Conservation (phyloP, 2,113 vertebrate genomes). For the Megaleporinus macrocephalus region DNA sequence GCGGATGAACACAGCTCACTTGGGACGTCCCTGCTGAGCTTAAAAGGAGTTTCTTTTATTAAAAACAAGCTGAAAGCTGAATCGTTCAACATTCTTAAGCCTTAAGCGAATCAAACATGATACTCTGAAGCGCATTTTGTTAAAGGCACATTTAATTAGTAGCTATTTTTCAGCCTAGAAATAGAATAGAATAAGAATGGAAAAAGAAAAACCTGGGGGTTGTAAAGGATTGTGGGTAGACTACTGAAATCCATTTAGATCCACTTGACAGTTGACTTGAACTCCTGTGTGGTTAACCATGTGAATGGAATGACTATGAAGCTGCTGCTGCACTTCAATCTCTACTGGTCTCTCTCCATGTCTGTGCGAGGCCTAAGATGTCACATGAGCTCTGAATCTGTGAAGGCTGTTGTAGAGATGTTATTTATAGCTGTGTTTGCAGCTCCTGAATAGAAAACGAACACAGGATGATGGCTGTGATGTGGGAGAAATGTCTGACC, state of each 20-base stretch:
- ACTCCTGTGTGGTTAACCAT: neutral
- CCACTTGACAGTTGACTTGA: slow-evolving; percentile 5
- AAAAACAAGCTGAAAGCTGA: neutral
- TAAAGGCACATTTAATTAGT: neutral
- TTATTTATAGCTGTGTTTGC: neutral
- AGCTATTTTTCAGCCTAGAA: neutral
- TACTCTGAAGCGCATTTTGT: neutral
- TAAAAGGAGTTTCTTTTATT: neutral
- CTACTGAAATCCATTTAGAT: slow-evolving; percentile 1
- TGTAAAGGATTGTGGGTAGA: neutral
- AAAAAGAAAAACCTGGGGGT: neutral
- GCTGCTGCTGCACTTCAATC: neutral
- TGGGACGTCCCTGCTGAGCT: neutral
- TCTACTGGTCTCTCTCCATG: neutral
- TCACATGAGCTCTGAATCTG: neutral
- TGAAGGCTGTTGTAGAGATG: neutral
- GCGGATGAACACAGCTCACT: neutral
- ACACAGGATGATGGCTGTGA: neutral
- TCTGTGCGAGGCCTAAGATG: neutral
- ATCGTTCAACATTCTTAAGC: neutral
- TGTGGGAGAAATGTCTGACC: slow-evolving; percentile 1
- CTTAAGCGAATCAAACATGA: neutral
- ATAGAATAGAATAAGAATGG: neutral
- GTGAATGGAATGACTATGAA: slow-evolving; percentile 6
- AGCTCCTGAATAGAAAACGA: neutral